Percentiles rank a stretch among this genome's conserved stretches.
Conservation (phyloP, 2,888 invertebrate species). For the Pharmacophagus antenor region DNA sequence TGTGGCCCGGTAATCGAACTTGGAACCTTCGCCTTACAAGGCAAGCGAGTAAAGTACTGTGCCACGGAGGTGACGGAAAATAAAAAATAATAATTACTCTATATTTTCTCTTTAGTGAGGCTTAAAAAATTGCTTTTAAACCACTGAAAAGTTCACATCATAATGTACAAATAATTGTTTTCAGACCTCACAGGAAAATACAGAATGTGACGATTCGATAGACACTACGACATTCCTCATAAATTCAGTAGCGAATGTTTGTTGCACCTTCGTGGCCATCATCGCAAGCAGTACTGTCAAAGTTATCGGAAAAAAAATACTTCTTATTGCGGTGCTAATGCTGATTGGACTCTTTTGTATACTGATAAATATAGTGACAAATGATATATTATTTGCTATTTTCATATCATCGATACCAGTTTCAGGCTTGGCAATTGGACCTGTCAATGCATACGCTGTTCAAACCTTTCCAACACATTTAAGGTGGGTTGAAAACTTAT, state of each 20-base stretch:
- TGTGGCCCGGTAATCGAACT: too few relatives aligned
- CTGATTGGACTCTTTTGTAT: constrained; percentile 58
- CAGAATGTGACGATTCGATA: constrained; percentile 59
- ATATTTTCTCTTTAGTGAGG: background rate
- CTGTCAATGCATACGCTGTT: constrained; percentile 69
- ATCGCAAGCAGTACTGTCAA: constrained; percentile 58
- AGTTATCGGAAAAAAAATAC: constrained; percentile 62
- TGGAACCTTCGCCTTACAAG: too few relatives aligned
- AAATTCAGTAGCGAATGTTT: constrained; percentile 54
- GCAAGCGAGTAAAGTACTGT: too few relatives aligned
- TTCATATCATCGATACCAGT: constrained; percentile 61
- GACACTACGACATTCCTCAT: constrained; percentile 60
- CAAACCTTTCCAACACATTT: constrained; percentile 72
- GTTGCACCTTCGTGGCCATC: constrained; percentile 56
- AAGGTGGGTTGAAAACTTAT: constrained; percentile 49
- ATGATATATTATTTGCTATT: constrained; percentile 60
- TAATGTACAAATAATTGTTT: constrained; percentile 33
- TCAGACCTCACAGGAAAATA: constrained; percentile 47
- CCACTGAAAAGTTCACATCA: too few relatives aligned
- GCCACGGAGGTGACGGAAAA: too few relatives aligned
- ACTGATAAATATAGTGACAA: constrained; percentile 62
- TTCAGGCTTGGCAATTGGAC: constrained; percentile 62
- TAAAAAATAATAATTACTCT: constrained; percentile 2
- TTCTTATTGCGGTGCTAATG: constrained; percentile 52
- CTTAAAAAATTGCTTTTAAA: too few relatives aligned